Percentiles rank a stretch among this genome's conserved stretches.
phyloP scores from a whole-genome alignment of 2,888 invertebrate species.

The Mesoligia furuncula region DNA sequence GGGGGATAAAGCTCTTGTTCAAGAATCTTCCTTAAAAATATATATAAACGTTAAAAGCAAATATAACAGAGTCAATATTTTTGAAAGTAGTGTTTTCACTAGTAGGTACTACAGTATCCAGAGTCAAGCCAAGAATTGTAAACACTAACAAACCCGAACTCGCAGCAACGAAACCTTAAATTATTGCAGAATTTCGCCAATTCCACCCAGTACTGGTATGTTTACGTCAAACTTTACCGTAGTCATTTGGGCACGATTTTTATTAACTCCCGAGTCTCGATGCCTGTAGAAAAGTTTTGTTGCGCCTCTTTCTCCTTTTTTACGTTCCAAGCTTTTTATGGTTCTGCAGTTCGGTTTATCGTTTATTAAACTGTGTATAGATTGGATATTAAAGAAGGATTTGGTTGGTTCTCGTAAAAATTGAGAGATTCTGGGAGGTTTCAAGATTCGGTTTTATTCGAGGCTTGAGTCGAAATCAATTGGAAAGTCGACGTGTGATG shows the following conservation, averaged over 20 bases:
- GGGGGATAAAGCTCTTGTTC: neutral
- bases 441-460: slow-evolving; percentile 59
- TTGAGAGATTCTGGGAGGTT: slow-evolving; percentile 56
- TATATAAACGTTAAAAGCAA: neutral
- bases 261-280: slow-evolving; percentile 82
- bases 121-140: slow-evolving; percentile 24
- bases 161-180: slow-evolving; percentile 48
- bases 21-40: neutral
- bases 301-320: slow-evolving; percentile 78
- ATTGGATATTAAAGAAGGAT: slow-evolving; percentile 74
- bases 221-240: slow-evolving; percentile 82
- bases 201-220: slow-evolving; percentile 79
- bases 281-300: slow-evolving; percentile 76
- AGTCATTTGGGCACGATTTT: slow-evolving; percentile 88
- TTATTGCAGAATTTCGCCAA: slow-evolving; percentile 54
- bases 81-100: neutral
- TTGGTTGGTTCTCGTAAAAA: slow-evolving; percentile 68
- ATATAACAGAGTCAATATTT: neutral
- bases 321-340: slow-evolving; percentile 78
- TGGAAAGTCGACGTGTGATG: slow-evolving; percentile 58
- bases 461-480: slow-evolving; percentile 62
- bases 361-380: slow-evolving; percentile 82
- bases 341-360: slow-evolving; percentile 82
- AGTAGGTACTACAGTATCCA: neutral
- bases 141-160: slow-evolving; percentile 31